Evolutionary conservation across 2,888 invertebrate species (phyloP).

Genomic region (Drosophila vallismaia): DNA sequence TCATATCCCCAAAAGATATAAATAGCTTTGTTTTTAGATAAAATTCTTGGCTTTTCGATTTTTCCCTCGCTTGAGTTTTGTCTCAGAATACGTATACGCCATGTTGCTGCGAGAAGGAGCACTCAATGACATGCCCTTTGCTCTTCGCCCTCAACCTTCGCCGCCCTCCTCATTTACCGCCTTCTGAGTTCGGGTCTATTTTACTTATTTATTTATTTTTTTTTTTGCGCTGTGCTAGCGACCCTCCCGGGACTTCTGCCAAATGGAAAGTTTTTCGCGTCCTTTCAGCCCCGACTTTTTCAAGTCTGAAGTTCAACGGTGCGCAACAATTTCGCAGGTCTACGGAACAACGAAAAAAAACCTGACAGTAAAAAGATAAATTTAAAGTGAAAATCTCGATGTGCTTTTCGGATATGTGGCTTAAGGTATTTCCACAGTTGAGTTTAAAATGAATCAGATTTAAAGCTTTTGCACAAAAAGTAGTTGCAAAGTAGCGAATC

Average conservation of each 20-base stretch:
- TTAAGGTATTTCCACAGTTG: conserved; percentile 13
- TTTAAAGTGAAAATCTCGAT: conserved; percentile 38
- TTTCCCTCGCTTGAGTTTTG: conserved; percentile 9
- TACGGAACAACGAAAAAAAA: conserved; percentile 40
- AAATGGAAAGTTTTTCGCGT: conserved; percentile 67
- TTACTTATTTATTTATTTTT: conserved; percentile 32
- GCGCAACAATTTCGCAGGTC: conserved; percentile 67
- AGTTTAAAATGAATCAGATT: conserved; percentile 14
- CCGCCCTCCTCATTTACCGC: conserved; percentile 38
- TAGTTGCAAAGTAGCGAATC: conserved; percentile 4
- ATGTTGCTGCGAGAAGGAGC: conserved; percentile 28
- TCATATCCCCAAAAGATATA: conserved; percentile 45
- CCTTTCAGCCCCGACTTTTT: conserved; percentile 44
- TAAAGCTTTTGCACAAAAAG: background rate
- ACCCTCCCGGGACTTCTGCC: conserved; percentile 53
- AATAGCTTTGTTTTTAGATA: conserved; percentile 52
- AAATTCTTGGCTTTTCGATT: conserved; percentile 39
- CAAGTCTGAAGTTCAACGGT: conserved; percentile 63
- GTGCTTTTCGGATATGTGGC: conserved; percentile 11
- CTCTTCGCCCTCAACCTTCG: conserved; percentile 3
- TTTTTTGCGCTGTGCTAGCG: background rate
- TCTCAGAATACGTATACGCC: conserved; percentile 63
- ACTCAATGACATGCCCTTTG: conserved; percentile 29
- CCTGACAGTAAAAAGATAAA: conserved; percentile 53
- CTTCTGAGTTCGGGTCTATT: conserved; percentile 27